Percentiles rank a stretch among this genome's conserved stretches.
Conservation (phyloP, 2,113 vertebrate species). For the Oncorhynchus mykiss region DNA sequence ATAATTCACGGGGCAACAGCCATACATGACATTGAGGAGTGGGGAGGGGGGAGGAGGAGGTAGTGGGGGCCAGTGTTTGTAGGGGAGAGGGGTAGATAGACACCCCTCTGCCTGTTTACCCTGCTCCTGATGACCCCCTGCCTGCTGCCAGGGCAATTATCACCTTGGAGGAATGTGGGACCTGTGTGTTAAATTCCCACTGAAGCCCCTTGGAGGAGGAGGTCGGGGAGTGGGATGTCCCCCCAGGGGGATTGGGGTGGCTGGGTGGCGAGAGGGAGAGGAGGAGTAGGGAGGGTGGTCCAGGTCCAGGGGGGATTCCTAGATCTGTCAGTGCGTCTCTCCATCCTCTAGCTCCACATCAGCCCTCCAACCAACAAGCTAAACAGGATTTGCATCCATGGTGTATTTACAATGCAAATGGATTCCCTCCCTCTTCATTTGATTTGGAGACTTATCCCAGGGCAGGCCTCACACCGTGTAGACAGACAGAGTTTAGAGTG, state of each 20-base stretch:
- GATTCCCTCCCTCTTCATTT: slow-evolving; percentile 53
- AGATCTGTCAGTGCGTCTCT: slow-evolving; percentile 29
- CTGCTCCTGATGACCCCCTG: slow-evolving; percentile 71
- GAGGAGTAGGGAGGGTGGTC: slow-evolving; percentile 37
- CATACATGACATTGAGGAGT: slow-evolving; percentile 43
- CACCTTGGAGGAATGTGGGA: slow-evolving; percentile 82
- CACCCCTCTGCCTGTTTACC: slow-evolving; percentile 70
- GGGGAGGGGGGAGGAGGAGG: background rate
- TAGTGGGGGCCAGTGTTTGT: slow-evolving; percentile 1
- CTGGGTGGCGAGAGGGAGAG: slow-evolving; percentile 46
- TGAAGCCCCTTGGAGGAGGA: slow-evolving; percentile 72
- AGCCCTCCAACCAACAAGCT: slow-evolving; percentile 47
- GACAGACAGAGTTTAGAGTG: slow-evolving; percentile 24
- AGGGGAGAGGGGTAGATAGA: slow-evolving; percentile 11
- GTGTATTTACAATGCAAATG: slow-evolving; percentile 68
- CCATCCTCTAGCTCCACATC: slow-evolving; percentile 14
- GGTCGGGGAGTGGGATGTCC: slow-evolving; percentile 65
- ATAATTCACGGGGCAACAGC: slow-evolving; percentile 67
- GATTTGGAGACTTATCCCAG: slow-evolving; percentile 37
- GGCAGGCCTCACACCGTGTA: slow-evolving; percentile 29
- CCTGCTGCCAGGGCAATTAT: slow-evolving; percentile 78
- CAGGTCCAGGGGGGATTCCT: slow-evolving; percentile 40
- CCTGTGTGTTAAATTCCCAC: slow-evolving; percentile 77
- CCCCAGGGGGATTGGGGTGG: slow-evolving; percentile 59
- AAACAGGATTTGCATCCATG: slow-evolving; percentile 59